Percentiles rank a stretch among this genome's conserved stretches.
Conservation (phyloP, 1,140 invertebrate genomes). For the honey bee (Apis mellifera) region Amel_HAv3.1 CM009934.2:5631501-5632000, state of each 20-base stretch:
- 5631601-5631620: conserved; percentile 8
- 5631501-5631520: conserved; percentile 39
- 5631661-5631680: conserved; percentile 27
- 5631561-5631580: conserved; percentile 58
- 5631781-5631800: neutral
- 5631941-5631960: conserved; percentile 68
- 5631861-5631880: conserved; percentile 31
- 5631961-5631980: conserved; percentile 63
- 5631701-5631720: neutral
- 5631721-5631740: neutral
- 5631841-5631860: conserved; percentile 30
- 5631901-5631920: conserved; percentile 40
- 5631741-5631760: neutral
- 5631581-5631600: conserved; percentile 56
- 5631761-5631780: too few relatives aligned
- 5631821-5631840: conserved; percentile 26
- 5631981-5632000: conserved; percentile 79
- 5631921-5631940: conserved; percentile 65
- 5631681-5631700: neutral
- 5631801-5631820: neutral
- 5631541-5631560: conserved; percentile 70
- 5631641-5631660: neutral
- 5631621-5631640: neutral
- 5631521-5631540: conserved; percentile 64
- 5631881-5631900: conserved; percentile 26